Conservation (phyloP, 1,140 invertebrate species). For the Drosophila sturtevanti region DNA sequence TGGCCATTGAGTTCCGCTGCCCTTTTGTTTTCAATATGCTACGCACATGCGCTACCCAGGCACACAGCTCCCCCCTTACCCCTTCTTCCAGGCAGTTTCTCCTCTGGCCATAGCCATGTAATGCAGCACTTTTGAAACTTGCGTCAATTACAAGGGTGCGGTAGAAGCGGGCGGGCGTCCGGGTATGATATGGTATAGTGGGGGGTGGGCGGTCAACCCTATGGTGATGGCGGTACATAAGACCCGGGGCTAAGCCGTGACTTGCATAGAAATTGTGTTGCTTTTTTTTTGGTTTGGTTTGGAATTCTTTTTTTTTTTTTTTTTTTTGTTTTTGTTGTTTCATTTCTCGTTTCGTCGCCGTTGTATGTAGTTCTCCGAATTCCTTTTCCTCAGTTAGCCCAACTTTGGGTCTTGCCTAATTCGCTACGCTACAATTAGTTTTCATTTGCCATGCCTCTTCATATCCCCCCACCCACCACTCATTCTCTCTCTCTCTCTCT, state of each 20-base stretch:
- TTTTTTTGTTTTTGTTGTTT: background rate
- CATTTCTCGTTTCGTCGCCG: slow-evolving; percentile 18
- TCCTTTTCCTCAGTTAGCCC: slow-evolving; percentile 38
- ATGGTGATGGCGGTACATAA: background rate
- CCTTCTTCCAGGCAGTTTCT: background rate
- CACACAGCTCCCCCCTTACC: background rate
- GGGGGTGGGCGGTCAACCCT: slow-evolving; percentile 10
- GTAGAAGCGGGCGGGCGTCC: background rate
- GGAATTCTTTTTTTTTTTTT: too few species aligned
- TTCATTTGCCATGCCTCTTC: slow-evolving; percentile 66
- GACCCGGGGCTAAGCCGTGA: slow-evolving; percentile 54
- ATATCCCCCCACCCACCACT: background rate
- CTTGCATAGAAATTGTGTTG: slow-evolving; percentile 69
- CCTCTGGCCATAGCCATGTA: slow-evolving; percentile 17
- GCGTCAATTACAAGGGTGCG: slow-evolving; percentile 56
- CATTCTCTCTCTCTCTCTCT: slow-evolving; percentile 8
- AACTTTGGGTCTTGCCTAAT: slow-evolving; percentile 69
- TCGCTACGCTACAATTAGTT: slow-evolving; percentile 79
- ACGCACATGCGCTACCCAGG: slow-evolving; percentile 50
- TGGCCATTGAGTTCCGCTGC: slow-evolving; percentile 32
- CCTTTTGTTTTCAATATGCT: slow-evolving; percentile 69
- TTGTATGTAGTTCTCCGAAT: slow-evolving; percentile 41
- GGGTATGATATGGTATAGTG: too few species aligned
- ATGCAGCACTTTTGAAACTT: slow-evolving; percentile 66
- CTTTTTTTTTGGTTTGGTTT: slow-evolving; percentile 29